Percentiles rank a stretch among this genome's conserved stretches.
Evolutionary conservation across 2,113 vertebrate species (phyloP).

Genomic region (Peromyscus polionotus): DNA sequence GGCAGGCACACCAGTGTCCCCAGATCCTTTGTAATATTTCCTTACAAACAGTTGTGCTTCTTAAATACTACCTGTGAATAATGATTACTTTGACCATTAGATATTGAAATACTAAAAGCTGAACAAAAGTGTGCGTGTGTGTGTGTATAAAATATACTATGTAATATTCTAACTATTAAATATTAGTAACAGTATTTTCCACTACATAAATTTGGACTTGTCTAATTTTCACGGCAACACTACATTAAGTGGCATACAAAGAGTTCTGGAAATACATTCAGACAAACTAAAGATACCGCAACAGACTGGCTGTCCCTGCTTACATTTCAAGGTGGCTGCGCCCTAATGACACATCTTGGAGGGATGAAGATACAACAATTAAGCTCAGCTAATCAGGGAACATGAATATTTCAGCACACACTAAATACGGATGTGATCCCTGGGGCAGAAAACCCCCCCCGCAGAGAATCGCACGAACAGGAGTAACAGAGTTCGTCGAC

Average conservation of each 20-base stretch:
- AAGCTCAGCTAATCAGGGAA: slow-evolving; percentile 66
- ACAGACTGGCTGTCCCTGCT: not conserved
- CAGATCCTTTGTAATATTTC: not conserved
- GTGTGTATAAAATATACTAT: not conserved
- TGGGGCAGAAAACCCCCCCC: slow-evolving; percentile 2
- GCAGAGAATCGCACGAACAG: slow-evolving; percentile 25
- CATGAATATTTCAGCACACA: slow-evolving; percentile 65
- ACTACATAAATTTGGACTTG: not conserved
- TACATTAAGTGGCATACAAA: not conserved
- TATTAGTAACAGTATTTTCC: not conserved
- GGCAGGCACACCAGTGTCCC: too few species aligned
- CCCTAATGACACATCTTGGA: slow-evolving; percentile 61
- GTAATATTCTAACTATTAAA: not conserved
- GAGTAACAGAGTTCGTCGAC: slow-evolving; percentile 36
- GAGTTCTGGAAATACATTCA: slow-evolving; percentile 32
- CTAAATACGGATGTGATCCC: slow-evolving; percentile 39
- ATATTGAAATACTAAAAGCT: not conserved
- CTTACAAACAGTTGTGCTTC: not conserved
- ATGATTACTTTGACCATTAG: not conserved
- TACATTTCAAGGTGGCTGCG: slow-evolving; percentile 62
- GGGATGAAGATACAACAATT: slow-evolving; percentile 56
- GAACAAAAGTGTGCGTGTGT: not conserved
- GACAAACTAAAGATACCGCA: slow-evolving; percentile 1
- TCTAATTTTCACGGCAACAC: slow-evolving; percentile 48
- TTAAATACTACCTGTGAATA: not conserved